Percentiles rank a stretch among this genome's conserved stretches.
Conservation (phyloP, 2,113 vertebrate species). For the Propithecus coquereli region DNA sequence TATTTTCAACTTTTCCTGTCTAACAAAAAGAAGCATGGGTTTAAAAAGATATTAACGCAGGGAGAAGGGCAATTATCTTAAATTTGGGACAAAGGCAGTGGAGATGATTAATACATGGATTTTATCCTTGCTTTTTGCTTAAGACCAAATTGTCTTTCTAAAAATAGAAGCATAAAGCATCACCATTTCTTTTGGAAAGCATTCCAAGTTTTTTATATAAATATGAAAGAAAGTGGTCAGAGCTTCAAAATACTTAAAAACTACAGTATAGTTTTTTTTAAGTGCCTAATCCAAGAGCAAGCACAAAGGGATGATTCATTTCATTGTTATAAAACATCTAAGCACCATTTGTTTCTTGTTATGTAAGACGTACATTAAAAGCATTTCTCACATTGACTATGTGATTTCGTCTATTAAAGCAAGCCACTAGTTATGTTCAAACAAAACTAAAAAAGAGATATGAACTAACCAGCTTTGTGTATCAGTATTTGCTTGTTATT, state of each 20-base stretch:
- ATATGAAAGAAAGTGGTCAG: background rate
- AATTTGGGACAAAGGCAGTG: background rate
- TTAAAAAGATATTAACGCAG: background rate
- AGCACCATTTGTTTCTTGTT: background rate
- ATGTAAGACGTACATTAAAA: background rate
- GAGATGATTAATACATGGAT: background rate
- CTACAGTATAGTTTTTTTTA: background rate
- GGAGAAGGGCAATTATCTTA: background rate
- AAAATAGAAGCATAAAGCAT: background rate
- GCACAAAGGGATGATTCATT: background rate
- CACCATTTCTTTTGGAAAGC: background rate
- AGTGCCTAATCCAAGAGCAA: background rate
- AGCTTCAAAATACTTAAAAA: slow-evolving; percentile 23
- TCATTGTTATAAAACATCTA: background rate
- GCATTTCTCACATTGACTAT: background rate
- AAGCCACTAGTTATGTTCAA: background rate
- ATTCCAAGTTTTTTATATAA: background rate
- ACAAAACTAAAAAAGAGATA: background rate
- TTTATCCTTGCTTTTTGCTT: background rate
- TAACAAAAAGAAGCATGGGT: background rate
- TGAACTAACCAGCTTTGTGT: background rate
- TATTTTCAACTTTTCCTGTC: background rate
- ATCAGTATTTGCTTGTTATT: background rate
- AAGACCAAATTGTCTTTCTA: slow-evolving; percentile 13
- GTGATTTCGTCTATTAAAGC: slow-evolving; percentile 8